Evolutionary conservation across 1,140 invertebrate species (phyloP).

Genomic region (Hormaphis cornu): DNA sequence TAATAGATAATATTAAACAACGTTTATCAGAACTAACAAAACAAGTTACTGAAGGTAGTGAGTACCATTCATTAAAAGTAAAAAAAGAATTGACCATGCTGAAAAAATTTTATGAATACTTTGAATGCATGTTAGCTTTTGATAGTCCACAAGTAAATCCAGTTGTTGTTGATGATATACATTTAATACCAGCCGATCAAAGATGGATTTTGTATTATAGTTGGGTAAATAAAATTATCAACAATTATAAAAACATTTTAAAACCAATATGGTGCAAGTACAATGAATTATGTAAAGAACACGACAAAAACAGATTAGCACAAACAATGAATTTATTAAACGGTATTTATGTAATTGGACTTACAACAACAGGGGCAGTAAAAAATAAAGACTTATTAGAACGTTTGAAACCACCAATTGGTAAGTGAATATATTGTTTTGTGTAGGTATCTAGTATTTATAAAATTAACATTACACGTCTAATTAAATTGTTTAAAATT

Average conservation of each 20-base stretch:
- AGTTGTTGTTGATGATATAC: background rate
- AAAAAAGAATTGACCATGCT: constrained; percentile 42
- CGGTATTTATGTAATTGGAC: constrained; percentile 21
- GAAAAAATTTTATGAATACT: constrained; percentile 20
- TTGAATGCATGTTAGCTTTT: constrained; percentile 12
- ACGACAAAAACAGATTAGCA: constrained; percentile 7
- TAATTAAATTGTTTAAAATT: no score
- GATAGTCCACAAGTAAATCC: background rate
- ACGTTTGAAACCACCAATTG: constrained; percentile 24
- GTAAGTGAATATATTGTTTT: background rate
- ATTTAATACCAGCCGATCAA: constrained; percentile 17
- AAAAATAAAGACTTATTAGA: constrained; percentile 30
- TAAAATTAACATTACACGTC: no score
- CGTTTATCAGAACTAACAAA: background rate
- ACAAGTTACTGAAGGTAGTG: constrained; percentile 11
- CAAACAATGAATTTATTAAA: constrained; percentile 22
- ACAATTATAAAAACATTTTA: constrained; percentile 14
- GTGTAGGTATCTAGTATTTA: no score
- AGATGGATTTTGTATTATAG: constrained; percentile 21
- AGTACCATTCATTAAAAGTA: constrained; percentile 24
- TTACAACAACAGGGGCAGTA: constrained; percentile 30
- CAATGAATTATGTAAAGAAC: constrained; percentile 16
- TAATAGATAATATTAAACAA: constrained; percentile 1
- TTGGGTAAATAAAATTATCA: constrained; percentile 10
- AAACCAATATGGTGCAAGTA: background rate